Evolutionary conservation across 2,797 vertebrate species (phyloP), one percentile per base, ranked within the genome.

Genomic region (Sebastolobus altivelis): DNA sequence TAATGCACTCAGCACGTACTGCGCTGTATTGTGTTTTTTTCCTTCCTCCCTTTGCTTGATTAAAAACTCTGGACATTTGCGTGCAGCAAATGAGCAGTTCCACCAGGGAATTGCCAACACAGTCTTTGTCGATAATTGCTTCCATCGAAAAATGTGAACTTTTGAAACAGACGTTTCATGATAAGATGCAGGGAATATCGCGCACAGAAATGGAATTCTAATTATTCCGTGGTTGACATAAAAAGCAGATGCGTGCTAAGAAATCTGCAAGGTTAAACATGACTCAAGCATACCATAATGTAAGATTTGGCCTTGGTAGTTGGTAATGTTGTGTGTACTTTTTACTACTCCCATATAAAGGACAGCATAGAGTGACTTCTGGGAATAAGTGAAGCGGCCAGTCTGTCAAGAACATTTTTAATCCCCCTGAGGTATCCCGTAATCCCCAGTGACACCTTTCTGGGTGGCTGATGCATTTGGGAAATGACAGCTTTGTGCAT

Each of bases 381-480:
- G 88, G 66, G 76, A 89, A 80, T 76, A 87, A 85, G 87, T 80
- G 87, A 88, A 88, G 83, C 82, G 69, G 74, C 88, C 87, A 87
- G 90, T 75, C 87, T 92, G 92, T 92, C 93, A 92, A 87, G 75
- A 90, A 88, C 85, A 82, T 85, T 85, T 80, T 85, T 91, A 93
- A 90, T 90, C 93, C 93, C 80, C 81, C 35, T 18, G 87, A 88
- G 88, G 90, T 90, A 71, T 89, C 68, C 89, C 83, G 67, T 93
- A 95, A 95, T 94, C 93, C 93, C 87, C 74, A 81, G 83, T 92
- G 92, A 93, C 92, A 89, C 91, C 87, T 89, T 90, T 90, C 87
- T 68, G 77, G 71, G 73, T 81, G 84, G 86, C 52, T 78, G 84
- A 87, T 76, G 75, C 81, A 71, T 92, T 93, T 87, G 76, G 87